phyloP scores from a whole-genome alignment of 2,888 invertebrate species.

The Sceliomorpha sp. region DNA sequence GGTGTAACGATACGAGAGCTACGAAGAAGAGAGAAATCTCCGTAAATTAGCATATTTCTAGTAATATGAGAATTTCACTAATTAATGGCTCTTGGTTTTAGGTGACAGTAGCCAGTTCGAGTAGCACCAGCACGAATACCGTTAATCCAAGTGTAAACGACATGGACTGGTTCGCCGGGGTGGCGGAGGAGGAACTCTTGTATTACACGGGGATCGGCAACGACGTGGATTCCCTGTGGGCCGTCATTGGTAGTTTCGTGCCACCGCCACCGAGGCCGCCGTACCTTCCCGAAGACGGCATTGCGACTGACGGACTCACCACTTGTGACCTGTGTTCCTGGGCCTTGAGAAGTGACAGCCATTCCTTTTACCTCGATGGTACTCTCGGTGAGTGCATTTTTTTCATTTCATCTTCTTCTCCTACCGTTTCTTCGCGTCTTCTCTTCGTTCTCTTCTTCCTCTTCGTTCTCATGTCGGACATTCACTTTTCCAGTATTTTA shows the following conservation, averaged over 20 bases:
- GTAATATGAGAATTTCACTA: conserved; percentile 37
- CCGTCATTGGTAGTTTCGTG: conserved; percentile 82
- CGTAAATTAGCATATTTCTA: conserved; percentile 33
- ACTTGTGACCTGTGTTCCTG: conserved; percentile 88
- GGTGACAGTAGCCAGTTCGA: conserved; percentile 68
- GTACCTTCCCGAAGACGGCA: conserved; percentile 84
- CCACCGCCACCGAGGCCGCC: conserved; percentile 86
- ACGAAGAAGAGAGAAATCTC: too few relatives aligned
- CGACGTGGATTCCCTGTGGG: conserved; percentile 77
- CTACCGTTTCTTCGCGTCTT: background rate
- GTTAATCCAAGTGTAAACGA: conserved; percentile 73
- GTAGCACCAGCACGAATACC: conserved; percentile 62
- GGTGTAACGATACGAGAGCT: too few relatives aligned
- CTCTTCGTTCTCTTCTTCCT: too few relatives aligned
- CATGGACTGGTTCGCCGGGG: conserved; percentile 78
- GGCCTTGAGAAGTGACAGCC: conserved; percentile 84
- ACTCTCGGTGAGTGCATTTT: conserved; percentile 82
- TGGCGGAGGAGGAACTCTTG: conserved; percentile 76
- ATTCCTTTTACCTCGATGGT: conserved; percentile 83
- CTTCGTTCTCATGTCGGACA: too few relatives aligned
- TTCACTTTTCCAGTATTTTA: too few relatives aligned
- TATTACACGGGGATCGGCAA: conserved; percentile 75
- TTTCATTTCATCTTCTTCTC: conserved; percentile 64
- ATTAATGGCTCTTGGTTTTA: conserved; percentile 55
- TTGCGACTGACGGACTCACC: conserved; percentile 85